Conservation (phyloP, 2,888 invertebrate genomes). For the Agrochola litura region DNA sequence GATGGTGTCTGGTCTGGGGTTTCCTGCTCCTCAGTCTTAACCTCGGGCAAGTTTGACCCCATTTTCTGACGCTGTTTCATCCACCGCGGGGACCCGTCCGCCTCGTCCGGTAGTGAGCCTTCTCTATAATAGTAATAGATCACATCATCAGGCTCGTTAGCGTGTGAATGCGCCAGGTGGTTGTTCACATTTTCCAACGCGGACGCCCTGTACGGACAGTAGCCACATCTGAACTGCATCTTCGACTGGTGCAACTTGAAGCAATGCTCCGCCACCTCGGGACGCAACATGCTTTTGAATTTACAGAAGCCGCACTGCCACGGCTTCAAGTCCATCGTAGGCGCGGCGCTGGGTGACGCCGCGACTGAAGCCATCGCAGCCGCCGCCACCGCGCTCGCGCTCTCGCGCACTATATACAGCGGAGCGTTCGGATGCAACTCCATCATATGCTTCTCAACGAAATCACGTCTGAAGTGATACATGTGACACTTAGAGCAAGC, state of each 20-base stretch:
- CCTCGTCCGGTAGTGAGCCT: conserved; percentile 77
- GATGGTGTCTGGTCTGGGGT: conserved; percentile 33
- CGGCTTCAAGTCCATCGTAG: conserved; percentile 90
- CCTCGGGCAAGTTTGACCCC: conserved; percentile 63
- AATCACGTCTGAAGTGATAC: conserved; percentile 91
- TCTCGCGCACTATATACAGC: conserved; percentile 82
- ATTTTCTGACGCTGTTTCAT: conserved; percentile 77
- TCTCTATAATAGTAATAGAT: conserved; percentile 91
- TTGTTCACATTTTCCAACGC: conserved; percentile 89
- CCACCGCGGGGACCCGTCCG: conserved; percentile 81
- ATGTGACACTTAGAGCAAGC: conserved; percentile 93
- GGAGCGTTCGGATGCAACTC: conserved; percentile 91
- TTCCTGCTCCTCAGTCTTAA: conserved; percentile 75
- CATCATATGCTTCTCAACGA: conserved; percentile 92
- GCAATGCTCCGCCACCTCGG: conserved; percentile 91
- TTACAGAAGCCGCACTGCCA: conserved; percentile 94
- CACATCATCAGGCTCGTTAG: conserved; percentile 78
- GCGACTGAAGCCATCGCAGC: not conserved
- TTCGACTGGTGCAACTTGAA: conserved; percentile 91
- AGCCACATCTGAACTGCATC: conserved; percentile 93
- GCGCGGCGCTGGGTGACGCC: conserved; percentile 70
- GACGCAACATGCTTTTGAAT: conserved; percentile 90
- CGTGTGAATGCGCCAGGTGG: conserved; percentile 91
- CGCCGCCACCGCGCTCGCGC: conserved; percentile 25
- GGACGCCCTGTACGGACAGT: conserved; percentile 91